A percentile compares a stretch with the other conserved stretches of the same genome.
Conservation (phyloP, 1,140 invertebrate genomes). For the Harlomillsia oculata region DNA sequence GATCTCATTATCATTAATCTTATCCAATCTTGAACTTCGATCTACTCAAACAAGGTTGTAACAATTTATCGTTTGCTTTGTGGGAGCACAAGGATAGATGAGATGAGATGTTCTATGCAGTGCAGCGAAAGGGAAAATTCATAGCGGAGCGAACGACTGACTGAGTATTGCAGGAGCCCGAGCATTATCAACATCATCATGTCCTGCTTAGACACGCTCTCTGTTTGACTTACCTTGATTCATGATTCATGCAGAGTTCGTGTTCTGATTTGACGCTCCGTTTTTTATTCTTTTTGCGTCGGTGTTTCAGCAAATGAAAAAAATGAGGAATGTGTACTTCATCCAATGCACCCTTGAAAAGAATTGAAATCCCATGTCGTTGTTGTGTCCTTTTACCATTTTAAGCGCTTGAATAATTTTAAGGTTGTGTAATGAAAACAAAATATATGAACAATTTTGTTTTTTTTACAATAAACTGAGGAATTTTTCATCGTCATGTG, state of each 20-base stretch:
- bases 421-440: not conserved
- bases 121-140: not conserved
- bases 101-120: not conserved
- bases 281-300: not conserved
- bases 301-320: no score
- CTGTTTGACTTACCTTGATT: constrained; percentile 20
- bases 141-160: not conserved
- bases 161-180: no score
- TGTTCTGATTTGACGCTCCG: not conserved
- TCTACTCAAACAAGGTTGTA: no score
- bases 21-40: no score
- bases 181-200: constrained; percentile 12
- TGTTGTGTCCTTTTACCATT: not conserved
- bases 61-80: not conserved
- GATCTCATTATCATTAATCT: not conserved
- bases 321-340: no score
- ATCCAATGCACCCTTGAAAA: no score
- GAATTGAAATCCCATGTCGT: no score
- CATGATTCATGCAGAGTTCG: constrained; percentile 17
- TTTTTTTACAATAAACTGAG: not conserved
- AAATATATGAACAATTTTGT: not conserved
- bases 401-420: not conserved
- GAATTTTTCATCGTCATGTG: not conserved
- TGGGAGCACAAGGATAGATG: not conserved
- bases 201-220: constrained; percentile 17